Percentiles rank a stretch among this genome's conserved stretches.
Conservation (phyloP, 2,113 vertebrate species). For the Rousettus leschenaultii region DNA sequence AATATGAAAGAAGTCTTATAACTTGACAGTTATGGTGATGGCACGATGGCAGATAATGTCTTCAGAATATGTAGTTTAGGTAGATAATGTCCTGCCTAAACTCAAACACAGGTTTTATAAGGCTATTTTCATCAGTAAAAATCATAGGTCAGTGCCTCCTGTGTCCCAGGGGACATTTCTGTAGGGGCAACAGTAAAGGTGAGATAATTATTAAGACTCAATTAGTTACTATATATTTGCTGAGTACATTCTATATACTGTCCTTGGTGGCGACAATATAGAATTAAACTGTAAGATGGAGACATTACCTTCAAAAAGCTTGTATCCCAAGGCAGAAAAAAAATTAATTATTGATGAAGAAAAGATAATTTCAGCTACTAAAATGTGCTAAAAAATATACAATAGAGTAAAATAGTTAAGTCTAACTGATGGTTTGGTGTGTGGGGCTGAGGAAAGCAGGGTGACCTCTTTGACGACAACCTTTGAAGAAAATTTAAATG, state of each 20-base stretch:
- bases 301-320: not conserved
- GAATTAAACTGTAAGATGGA: not conserved
- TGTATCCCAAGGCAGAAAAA: not conserved
- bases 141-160: not conserved
- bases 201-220: not conserved
- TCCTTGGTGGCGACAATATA: not conserved
- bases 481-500: not conserved
- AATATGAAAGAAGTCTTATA: not conserved
- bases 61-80: not conserved
- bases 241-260: not conserved
- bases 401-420: not conserved
- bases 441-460: not conserved
- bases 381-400: not conserved
- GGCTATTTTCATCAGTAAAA: not conserved
- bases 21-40: not conserved
- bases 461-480: not conserved
- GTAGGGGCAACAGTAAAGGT: not conserved
- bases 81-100: not conserved
- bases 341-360: not conserved
- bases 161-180: not conserved
- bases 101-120: not conserved
- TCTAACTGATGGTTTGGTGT: not conserved
- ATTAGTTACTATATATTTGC: not conserved
- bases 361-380: not conserved
- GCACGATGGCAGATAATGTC: not conserved